phyloP scores from a whole-genome alignment of 1,140 invertebrate genomes.

The Stegodyphus mimosarum region DNA sequence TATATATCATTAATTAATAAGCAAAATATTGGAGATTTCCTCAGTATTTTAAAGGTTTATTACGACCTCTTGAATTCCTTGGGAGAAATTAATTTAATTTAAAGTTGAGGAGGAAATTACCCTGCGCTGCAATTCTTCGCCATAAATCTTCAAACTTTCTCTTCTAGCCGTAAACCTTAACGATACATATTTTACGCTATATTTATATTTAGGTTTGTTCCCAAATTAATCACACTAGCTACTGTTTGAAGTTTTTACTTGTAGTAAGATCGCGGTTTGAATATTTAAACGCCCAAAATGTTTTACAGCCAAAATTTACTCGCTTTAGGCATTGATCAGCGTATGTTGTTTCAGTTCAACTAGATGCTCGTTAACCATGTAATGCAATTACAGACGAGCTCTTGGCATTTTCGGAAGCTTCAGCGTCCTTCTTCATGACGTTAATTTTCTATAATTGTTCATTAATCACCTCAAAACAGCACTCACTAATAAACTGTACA shows the following conservation, averaged over 20 bases:
- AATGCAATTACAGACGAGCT: conserved; percentile 46
- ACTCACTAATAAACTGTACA: no score
- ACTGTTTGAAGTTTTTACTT: not conserved
- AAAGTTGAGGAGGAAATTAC: conserved; percentile 5
- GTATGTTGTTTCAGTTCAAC: conserved; percentile 30
- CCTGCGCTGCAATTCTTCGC: conserved; percentile 18
- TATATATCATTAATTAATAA: no score
- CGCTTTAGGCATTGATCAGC: conserved; percentile 26
- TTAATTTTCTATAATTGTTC: conserved; percentile 59
- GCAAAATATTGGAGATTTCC: no score
- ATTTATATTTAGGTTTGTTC: conserved; percentile 11
- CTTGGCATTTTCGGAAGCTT: not conserved
- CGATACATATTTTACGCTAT: conserved; percentile 3
- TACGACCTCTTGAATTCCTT: not conserved
- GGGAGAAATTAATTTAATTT: conserved; percentile 27
- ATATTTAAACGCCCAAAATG: conserved; percentile 42
- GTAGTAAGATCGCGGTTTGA: not conserved
- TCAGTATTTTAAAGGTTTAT: conserved; percentile 1
- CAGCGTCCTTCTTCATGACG: conserved; percentile 29
- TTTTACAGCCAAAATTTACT: conserved; percentile 15
- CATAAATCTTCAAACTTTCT: conserved; percentile 7
- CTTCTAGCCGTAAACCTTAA: conserved; percentile 6
- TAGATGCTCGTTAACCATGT: conserved; percentile 36
- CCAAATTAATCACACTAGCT: conserved; percentile 30
- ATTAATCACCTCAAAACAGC: conserved; percentile 33